Evolutionary conservation across 2,888 invertebrate genomes (phyloP), one percentile per base, ranked within the genome.

Genomic region (Steinernema hermaphroditum): DNA sequence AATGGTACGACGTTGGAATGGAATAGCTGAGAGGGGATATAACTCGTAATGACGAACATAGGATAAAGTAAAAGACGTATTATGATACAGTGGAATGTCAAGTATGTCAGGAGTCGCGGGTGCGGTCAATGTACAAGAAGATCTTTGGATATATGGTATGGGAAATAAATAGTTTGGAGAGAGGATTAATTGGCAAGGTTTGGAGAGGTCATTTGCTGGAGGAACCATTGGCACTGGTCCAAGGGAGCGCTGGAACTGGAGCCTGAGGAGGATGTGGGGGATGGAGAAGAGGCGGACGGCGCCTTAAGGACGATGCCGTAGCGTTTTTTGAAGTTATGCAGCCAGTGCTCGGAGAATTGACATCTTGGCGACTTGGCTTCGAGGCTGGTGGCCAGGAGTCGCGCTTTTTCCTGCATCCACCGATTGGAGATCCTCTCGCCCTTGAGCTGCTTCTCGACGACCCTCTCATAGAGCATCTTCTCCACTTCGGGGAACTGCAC

Each of bases 241-340:
- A 54, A 16, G 8, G 27, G n/a, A 4, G 6, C 27, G 27, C n/a
- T 19, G 22, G 54, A 54, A 6, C 54, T 16, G 54, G 27, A n/a
- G 19, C 12, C 19, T 6, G 49, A 19, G 19, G 49, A 54, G 54
- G 54, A 54, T 4, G 54, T 19, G 54, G 54, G 19, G 8, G 46
- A 19, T 2, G 46, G 22, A 19, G 46, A 19, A 16, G 46, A 46
- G 46, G n/a, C 16, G 46, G 46, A 19, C 24, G 50, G 0, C n/a
- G 16, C 16, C 19, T 74, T 75, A 19, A 75, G 62, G 14, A 70
- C 69, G 37, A 75, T 71, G 27, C 71, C 71, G 74, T 76, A 76
- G 41, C 76, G 62, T 34, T 74, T 74, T 68, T 76, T 76, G 74
- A 76, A 76, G 71, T 76, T 76, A 68, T 76, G 76, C 46, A 76